A percentile compares a stretch with the other conserved stretches of the same genome.
Conservation (phyloP, 2,888 invertebrate species). For the Drosophila seclusa region DNA sequence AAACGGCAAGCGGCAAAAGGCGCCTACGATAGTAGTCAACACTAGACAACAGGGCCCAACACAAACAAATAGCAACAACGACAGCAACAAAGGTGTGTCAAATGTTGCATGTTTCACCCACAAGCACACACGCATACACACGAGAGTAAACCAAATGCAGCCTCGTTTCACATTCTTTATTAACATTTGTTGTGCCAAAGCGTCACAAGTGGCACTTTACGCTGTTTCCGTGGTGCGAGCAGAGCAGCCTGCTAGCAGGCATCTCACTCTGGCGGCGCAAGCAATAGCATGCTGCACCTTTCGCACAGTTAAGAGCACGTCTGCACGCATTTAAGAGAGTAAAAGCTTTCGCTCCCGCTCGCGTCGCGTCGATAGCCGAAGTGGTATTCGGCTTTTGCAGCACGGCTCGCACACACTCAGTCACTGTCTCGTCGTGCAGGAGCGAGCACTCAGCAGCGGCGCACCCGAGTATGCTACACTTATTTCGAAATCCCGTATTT, state of each 20-base stretch:
- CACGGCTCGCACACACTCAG: slow-evolving; percentile 34
- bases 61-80: slow-evolving; percentile 11
- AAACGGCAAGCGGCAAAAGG: slow-evolving; percentile 39
- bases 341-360: slow-evolving; percentile 53
- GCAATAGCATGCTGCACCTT: slow-evolving; percentile 57
- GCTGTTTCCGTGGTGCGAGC: slow-evolving; percentile 59
- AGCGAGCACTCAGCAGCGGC: slow-evolving; percentile 28
- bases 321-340: slow-evolving; percentile 64
- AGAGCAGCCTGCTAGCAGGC: slow-evolving; percentile 28
- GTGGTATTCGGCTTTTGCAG: slow-evolving; percentile 12
- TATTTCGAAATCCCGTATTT: slow-evolving; percentile 3
- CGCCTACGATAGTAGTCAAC: slow-evolving; percentile 63
- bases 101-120: slow-evolving; percentile 63
- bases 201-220: slow-evolving; percentile 67
- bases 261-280: slow-evolving; percentile 67
- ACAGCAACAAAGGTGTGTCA: slow-evolving; percentile 34
- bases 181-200: slow-evolving; percentile 62
- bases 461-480: slow-evolving; percentile 32
- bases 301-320: slow-evolving; percentile 60
- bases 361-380: slow-evolving; percentile 22
- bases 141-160: slow-evolving; percentile 18
- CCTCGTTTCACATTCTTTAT: slow-evolving; percentile 57
- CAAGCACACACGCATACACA: slow-evolving; percentile 27
- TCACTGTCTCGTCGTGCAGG: slow-evolving; percentile 26
- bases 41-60: slow-evolving; percentile 46